Base-by-base conservation (phyloP, 2,113 vertebrate genomes). In the Tetrax tetrax region DNA sequence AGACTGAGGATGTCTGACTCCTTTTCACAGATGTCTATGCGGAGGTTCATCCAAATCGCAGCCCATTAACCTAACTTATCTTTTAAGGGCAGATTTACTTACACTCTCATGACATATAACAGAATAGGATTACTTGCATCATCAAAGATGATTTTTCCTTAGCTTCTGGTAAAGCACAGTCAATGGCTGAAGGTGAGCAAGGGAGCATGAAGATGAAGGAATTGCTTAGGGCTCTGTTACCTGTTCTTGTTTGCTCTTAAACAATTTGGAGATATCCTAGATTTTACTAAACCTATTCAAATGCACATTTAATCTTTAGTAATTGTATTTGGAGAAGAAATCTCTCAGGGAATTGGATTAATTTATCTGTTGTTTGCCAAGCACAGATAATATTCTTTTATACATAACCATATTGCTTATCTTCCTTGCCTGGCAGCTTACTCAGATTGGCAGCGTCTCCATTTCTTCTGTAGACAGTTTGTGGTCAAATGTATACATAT, bases 211-310 rank as follows among this genome's bases (percentile, higher is more conserved):
- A 79, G 70, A 57, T 82, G 47, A 53, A 83, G 38, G 76, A 94
- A 17, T 35, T 61, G 37, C 28, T 78, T 48, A 81, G 72, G 43
- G 72, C 78, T 45, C 33, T 64, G 27, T 66, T 89, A 56, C 35
- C 37, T 85, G 43, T 77, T 88, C 57, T 84, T 68, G 13, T 75
- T 89, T 38, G 5, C 70, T 66, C 53, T 81, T 81, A 64, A 92
- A 81, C 29, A 83, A 45, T 92, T 89, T 65, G 56, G 64, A 83
- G 66, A 53, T 37, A 79, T 72, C 37, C 56, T 82, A 64, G 64
- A 61, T 83, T 87, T 86, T 83, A 95, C 81, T 70, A 92, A 95
- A 92, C 54, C 54, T 29, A 31, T 56, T 56, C 54, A 56, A 72
- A 82, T 56, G 72, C 54, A 33, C 75, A 25, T 72, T 85, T 79